Evolutionary conservation across 1,140 invertebrate genomes (phyloP).

Genomic region (Parasteatoda tepidariorum): DNA sequence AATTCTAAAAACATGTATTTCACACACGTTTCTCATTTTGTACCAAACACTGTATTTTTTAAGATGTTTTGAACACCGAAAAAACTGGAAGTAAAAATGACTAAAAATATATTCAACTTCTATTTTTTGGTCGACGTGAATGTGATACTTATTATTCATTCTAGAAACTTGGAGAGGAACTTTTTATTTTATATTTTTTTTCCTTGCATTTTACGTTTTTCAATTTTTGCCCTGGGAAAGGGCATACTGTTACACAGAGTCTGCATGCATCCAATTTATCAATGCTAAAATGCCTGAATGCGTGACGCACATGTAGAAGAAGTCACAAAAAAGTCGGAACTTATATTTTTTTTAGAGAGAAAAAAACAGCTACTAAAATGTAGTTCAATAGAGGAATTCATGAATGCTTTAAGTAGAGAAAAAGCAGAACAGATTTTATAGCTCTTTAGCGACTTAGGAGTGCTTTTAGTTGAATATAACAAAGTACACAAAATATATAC

Average conservation of each 20-base stretch:
- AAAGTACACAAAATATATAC: no score
- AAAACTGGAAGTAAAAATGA: not conserved
- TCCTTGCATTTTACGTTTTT: not conserved
- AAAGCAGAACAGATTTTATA: no score
- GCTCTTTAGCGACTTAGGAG: no score
- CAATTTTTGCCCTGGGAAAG: constrained; percentile 37
- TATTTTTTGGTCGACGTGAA: constrained; percentile 29
- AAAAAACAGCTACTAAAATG: no score
- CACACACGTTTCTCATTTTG: constrained; percentile 52
- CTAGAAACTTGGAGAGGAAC: not conserved
- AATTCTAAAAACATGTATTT: constrained; percentile 42
- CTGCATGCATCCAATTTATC: constrained; percentile 48
- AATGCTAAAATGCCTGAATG: constrained; percentile 52
- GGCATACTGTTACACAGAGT: constrained; percentile 16
- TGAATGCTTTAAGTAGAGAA: no score
- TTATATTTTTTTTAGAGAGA: no score
- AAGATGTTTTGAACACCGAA: not conserved
- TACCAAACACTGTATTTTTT: constrained; percentile 30
- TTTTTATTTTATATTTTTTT: not conserved
- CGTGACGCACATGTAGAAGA: constrained; percentile 15
- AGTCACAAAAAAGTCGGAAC: not conserved
- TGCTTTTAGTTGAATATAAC: no score
- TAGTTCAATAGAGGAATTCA: no score
- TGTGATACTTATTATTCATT: constrained; percentile 58
- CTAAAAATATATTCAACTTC: constrained; percentile 5